These are phyloP conservation scores for Lerista edwardsae DNA, from an alignment of 2,797 vertebrate genomes.

Conservation along the genomic window DNA sequence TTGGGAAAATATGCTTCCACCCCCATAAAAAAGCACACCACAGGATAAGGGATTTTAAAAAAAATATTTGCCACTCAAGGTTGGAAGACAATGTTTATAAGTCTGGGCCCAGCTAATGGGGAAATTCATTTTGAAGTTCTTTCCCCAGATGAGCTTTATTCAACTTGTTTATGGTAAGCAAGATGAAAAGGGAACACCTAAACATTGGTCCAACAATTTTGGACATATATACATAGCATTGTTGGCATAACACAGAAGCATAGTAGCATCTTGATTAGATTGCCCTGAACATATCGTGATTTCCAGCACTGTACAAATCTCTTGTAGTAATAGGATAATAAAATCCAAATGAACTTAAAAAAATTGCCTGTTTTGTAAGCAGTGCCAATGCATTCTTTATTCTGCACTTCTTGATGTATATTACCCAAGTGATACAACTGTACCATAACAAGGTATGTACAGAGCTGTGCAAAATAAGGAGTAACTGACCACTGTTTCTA, in stretches of 20 bases:
- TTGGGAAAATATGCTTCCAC: no score
- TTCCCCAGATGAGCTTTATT: neutral
- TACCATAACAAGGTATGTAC: neutral
- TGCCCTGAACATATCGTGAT: neutral
- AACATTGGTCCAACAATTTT: neutral
- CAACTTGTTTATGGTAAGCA: neutral
- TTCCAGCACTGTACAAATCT: neutral
- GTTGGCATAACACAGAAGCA: neutral
- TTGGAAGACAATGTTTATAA: neutral
- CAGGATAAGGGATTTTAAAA: neutral
- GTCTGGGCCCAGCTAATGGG: neutral
- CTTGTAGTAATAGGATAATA: neutral
- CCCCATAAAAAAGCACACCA: no score
- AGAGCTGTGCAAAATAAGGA: neutral
- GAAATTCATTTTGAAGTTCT: neutral
- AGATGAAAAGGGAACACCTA: neutral
- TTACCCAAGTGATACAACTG: neutral
- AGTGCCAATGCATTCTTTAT: constrained; percentile 1
- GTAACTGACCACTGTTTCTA: neutral
- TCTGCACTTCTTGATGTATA: neutral
- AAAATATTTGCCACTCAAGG: neutral
- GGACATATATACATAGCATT: neutral
- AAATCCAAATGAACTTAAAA: neutral
- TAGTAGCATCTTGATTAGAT: neutral
- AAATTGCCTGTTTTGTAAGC: constrained; percentile 4